These are phyloP conservation scores for Muscicapa comitata DNA, from an alignment of 2,797 vertebrate species.

Conservation along the genomic window DNA sequence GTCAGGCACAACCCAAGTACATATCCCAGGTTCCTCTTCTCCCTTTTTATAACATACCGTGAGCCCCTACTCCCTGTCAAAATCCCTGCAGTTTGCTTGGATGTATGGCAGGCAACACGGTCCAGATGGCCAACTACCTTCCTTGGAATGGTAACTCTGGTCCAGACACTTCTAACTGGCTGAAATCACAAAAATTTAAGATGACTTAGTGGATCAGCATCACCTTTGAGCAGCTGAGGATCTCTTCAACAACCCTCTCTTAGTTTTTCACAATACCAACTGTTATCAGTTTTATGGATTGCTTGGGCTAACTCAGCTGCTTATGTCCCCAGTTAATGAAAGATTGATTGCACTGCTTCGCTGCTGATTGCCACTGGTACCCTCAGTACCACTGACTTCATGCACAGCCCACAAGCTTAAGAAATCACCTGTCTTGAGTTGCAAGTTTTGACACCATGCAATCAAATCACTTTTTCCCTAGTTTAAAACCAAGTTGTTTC, in stretches of 20 bases:
- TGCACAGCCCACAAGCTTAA: not conserved
- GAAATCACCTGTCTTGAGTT: not conserved
- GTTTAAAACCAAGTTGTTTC: not conserved
- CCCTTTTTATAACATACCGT: not conserved
- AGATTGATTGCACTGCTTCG: not conserved
- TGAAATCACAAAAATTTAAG: not conserved
- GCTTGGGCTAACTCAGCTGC: not conserved
- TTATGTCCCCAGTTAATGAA: fast-evolving
- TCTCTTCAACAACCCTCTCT: not conserved
- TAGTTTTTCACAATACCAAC: not conserved
- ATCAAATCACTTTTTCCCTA: not conserved
- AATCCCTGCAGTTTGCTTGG: not conserved
- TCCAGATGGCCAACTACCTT: not conserved
- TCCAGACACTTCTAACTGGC: not conserved
- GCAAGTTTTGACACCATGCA: not conserved
- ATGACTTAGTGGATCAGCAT: not conserved
- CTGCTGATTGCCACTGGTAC: not conserved
- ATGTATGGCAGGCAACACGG: fast-evolving
- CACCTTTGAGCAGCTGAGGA: not conserved
- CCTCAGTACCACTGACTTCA: not conserved
- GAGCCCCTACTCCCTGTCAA: not conserved
- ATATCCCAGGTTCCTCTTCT: not conserved
- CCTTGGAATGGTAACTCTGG: not conserved
- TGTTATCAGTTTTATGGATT: not conserved
- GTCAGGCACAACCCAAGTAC: not conserved